Evolutionary conservation across 2,113 vertebrate species (phyloP).

Genomic region (Stercorarius parasiticus): DNA sequence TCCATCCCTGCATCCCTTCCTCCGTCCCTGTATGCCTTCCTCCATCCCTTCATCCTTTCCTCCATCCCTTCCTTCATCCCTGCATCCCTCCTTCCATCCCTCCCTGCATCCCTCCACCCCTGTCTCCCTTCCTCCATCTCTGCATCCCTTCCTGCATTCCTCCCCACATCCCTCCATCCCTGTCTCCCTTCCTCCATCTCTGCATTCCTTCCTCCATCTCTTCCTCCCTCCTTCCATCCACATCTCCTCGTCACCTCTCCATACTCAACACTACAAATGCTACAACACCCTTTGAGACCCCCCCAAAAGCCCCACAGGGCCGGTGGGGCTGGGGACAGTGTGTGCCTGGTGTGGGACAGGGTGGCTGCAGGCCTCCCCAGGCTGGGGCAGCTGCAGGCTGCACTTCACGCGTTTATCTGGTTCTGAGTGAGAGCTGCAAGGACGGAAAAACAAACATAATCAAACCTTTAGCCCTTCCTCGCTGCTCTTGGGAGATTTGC

Average conservation of each 20-base stretch:
- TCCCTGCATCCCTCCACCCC: not conserved
- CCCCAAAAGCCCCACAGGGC: rapidly evolving
- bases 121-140: not conserved
- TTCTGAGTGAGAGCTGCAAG: not conserved
- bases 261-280: not conserved
- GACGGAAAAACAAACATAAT: not conserved
- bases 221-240: not conserved
- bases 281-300: not conserved
- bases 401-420: not conserved
- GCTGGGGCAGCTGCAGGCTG: not conserved
- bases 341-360: not conserved
- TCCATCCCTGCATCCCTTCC: not conserved
- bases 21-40: not conserved
- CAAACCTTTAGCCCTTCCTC: not conserved
- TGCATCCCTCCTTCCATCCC: not conserved
- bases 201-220: too few species aligned
- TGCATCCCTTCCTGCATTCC: not conserved
- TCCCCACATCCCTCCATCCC: not conserved
- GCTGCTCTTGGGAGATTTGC: not conserved
- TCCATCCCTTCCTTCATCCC: not conserved
- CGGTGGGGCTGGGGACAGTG: too few species aligned
- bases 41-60: not conserved
- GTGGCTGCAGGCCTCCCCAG: not conserved
- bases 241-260: not conserved
- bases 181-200: too few species aligned